These are phyloP conservation scores for Ophiothrix spiculata DNA, from an alignment of 35 echinoderm and acorn worm genomes.

Conservation along the genomic window DNA sequence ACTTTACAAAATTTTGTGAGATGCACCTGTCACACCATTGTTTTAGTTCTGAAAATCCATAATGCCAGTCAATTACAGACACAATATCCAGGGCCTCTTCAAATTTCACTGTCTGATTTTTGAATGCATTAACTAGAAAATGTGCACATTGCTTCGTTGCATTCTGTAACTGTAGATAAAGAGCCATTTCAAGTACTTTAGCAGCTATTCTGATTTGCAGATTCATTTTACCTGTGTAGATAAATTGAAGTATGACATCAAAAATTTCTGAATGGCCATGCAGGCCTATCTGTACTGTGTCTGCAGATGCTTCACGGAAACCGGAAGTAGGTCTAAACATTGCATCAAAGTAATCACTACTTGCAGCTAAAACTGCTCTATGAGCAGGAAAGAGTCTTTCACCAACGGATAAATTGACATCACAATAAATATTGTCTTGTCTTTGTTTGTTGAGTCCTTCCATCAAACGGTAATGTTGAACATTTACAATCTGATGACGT, in stretches of 20 bases:
- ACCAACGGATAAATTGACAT: not conserved
- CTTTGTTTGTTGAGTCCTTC: not conserved
- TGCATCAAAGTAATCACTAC: not conserved
- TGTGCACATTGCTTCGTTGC: not conserved
- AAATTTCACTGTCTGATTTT: not conserved
- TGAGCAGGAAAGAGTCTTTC: not conserved
- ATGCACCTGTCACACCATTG: not conserved
- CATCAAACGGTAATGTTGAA: not conserved
- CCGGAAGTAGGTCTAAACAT: too few species aligned
- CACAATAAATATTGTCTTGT: not conserved
- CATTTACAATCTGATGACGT: too few species aligned
- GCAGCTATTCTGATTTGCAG: not conserved
- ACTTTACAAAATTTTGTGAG: not conserved
- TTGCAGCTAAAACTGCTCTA: not conserved
- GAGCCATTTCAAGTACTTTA: not conserved
- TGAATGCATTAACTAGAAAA: not conserved
- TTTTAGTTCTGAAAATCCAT: not conserved
- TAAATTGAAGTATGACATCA: not conserved
- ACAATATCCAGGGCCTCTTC: not conserved
- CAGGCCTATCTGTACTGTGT: not conserved
- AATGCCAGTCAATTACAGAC: not conserved
- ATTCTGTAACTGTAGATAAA: not conserved
- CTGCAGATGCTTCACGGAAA: not conserved
- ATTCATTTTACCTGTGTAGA: not conserved
- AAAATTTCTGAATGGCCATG: not conserved